Evolutionary conservation across 2,888 invertebrate species (phyloP), one percentile per base, ranked within the genome.

Genomic region (Drosophila ustulata): DNA sequence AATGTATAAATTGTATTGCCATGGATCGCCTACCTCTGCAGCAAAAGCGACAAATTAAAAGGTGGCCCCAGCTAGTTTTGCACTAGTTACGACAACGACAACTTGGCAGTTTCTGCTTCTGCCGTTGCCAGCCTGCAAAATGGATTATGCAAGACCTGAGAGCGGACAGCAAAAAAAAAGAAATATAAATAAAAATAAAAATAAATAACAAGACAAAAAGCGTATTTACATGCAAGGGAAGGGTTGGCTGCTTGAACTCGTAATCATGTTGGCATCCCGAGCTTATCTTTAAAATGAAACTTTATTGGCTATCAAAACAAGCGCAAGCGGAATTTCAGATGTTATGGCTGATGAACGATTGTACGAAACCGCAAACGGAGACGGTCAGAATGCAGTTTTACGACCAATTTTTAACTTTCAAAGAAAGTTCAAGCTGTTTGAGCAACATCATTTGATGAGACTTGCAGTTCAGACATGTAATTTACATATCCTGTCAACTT

Each of bases 1-100:
- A 66, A 64, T 63, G 51, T 55, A 76, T 72, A 77, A 78, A 74
- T 75, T 78, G 69, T 58, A 69, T 65, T 69, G 61, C 51, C 63
- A 53, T 64, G 57, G 23, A 71, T 58, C 47, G 62, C 49, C 49
- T 49, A 25, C 28, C n/a, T 25, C 11, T 41, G 43, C 72, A 39
- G 45, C 18, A 53, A 53, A 61, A 34, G 52, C 59, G 46, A 77
- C 65, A 76, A 65, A 74, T 78, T 78, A 62, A 76, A 70, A 78
- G 53, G 47, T 57, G 34, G 18, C 47, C 55, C 23, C n/a, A 28
- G 34, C 1, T 45, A 13, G 57, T 57, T 51, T 32, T 5, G 43
- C 23, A 25, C 43, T 43, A 55, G 55, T 55, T 45, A 32, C 43
- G 55, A 45, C 23, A 30, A 45, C 55, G 53, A 30, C 41, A 41